Conservation (phyloP, 2,888 invertebrate species). For the Macrosiphum euphorbiae region DNA sequence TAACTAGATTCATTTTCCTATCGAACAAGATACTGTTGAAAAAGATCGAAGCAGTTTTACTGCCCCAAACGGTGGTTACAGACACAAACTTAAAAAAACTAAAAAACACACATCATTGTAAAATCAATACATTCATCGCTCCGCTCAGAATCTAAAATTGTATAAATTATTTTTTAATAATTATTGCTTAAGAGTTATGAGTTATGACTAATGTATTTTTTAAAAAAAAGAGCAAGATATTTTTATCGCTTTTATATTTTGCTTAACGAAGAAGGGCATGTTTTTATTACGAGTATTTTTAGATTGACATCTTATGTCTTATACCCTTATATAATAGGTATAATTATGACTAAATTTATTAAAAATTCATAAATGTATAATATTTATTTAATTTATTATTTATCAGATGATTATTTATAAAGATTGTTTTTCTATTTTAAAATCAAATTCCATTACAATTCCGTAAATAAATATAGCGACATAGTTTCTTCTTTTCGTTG, state of each 20-base stretch:
- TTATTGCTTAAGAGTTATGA: background rate
- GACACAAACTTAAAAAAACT: no score
- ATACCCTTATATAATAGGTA: background rate
- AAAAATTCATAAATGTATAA: background rate
- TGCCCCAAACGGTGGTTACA: no score
- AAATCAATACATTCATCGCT: no score
- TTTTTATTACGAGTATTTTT: background rate
- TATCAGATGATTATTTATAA: background rate
- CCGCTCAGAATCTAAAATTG: no score
- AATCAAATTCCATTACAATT: background rate
- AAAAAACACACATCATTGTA: no score
- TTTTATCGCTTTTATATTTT: background rate
- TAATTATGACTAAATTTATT: background rate
- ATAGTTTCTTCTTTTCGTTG: background rate
- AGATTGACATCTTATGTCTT: background rate
- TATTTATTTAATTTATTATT: background rate
- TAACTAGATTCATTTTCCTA: no score
- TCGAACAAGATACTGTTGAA: no score
- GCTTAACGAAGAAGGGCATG: background rate
- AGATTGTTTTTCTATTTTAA: background rate
- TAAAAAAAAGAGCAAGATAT: background rate
- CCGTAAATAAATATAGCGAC: background rate
- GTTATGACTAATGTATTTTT: background rate
- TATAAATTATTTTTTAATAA: background rate
- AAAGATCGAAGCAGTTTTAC: no score